Percentiles rank a stretch among this genome's conserved stretches.
These are phyloP conservation scores for Corbicula japonica DNA, from an alignment of 2,888 invertebrate genomes.

Conservation along the genomic window DNA sequence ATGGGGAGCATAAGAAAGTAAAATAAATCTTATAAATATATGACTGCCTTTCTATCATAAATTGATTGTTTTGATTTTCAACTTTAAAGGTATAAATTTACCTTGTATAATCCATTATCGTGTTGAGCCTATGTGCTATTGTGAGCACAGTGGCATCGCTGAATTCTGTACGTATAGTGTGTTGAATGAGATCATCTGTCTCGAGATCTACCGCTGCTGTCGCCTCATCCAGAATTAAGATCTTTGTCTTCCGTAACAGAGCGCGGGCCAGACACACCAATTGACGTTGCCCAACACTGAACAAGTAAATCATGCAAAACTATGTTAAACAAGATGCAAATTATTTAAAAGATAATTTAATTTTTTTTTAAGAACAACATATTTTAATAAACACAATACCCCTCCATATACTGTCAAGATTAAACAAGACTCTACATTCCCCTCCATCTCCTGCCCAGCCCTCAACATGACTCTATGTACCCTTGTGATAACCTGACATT, in stretches of 20 bases:
- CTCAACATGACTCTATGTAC: too few relatives aligned
- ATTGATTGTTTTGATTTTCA: too few relatives aligned
- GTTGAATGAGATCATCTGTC: conserved; percentile 85
- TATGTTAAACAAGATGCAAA: neutral
- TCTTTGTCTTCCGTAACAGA: conserved; percentile 84
- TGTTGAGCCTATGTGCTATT: conserved; percentile 86
- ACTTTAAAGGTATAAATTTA: too few relatives aligned
- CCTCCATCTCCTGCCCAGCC: too few relatives aligned
- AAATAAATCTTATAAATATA: too few relatives aligned
- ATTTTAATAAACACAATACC: too few relatives aligned
- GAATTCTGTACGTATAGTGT: conserved; percentile 84
- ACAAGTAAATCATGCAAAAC: conserved; percentile 1
- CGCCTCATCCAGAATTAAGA: conserved; percentile 85
- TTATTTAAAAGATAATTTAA: neutral
- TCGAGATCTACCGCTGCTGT: conserved; percentile 86
- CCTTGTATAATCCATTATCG: conserved; percentile 85
- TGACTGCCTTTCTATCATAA: too few relatives aligned
- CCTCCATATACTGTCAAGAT: too few relatives aligned
- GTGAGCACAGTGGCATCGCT: conserved; percentile 85
- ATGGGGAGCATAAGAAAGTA: too few relatives aligned
- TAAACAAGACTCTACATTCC: too few relatives aligned
- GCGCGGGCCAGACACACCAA: conserved; percentile 85
- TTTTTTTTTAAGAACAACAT: too few relatives aligned
- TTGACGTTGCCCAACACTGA: conserved; percentile 86
- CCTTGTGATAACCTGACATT: too few relatives aligned